Percentiles rank a stretch among this genome's conserved stretches.
phyloP scores from a whole-genome alignment of 2,888 invertebrate species.

The Lepidochrysops patricia region DNA sequence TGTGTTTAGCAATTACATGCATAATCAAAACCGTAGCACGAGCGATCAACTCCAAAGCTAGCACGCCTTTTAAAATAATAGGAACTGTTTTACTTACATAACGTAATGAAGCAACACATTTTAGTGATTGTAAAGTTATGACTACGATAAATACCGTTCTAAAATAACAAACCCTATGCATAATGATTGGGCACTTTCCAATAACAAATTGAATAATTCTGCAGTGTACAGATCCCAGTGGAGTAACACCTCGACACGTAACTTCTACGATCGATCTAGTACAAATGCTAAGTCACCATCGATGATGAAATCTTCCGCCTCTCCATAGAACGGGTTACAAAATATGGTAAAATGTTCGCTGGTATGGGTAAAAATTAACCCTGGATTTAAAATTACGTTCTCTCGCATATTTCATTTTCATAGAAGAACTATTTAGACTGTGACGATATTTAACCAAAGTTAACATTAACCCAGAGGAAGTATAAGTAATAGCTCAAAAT shows the following conservation, averaged over 20 bases:
- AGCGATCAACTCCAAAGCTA: background rate
- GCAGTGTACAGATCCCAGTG: background rate
- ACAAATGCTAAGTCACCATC: background rate
- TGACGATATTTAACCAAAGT: too few species aligned
- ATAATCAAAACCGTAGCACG: background rate
- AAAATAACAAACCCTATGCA: background rate
- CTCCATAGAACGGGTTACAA: background rate
- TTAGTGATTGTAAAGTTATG: background rate
- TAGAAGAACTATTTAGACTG: too few species aligned
- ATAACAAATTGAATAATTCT: constrained; percentile 2
- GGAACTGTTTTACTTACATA: background rate
- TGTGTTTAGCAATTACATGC: too few species aligned
- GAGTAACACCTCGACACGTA: background rate
- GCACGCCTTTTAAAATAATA: background rate
- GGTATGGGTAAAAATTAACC: too few species aligned
- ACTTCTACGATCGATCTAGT: background rate
- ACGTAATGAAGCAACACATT: constrained; percentile 2
- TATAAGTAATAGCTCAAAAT: too few species aligned
- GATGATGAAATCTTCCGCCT: background rate
- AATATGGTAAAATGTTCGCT: too few species aligned
- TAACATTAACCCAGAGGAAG: too few species aligned
- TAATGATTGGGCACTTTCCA: constrained; percentile 2
- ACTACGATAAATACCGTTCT: constrained; percentile 6
- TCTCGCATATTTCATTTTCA: too few species aligned
- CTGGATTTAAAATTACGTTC: too few species aligned